Conservation (phyloP, 2,113 vertebrate genomes). For the Xenotilapia leptura region DNA sequence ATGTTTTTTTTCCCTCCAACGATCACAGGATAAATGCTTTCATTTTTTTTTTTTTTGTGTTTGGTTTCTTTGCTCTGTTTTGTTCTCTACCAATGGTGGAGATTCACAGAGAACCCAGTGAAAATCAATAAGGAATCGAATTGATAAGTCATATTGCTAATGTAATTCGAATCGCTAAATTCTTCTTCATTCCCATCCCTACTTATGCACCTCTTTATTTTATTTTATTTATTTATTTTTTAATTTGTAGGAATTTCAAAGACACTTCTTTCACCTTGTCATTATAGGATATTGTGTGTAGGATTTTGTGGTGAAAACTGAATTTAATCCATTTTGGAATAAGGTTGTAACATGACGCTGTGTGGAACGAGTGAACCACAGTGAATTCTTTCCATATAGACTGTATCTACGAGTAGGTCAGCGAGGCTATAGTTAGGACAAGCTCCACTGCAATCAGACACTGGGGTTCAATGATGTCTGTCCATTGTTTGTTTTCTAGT, state of each 20-base stretch:
- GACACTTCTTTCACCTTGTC: not conserved
- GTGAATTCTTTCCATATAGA: not conserved
- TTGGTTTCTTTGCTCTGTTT: not conserved
- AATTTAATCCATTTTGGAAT: not conserved
- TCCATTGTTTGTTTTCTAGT: not conserved
- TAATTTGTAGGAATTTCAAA: not conserved
- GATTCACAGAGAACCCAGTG: not conserved
- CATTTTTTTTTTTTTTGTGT: not conserved
- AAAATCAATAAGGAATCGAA: not conserved
- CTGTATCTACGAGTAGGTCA: not conserved
- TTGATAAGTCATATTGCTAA: not conserved
- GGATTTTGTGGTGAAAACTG: not conserved
- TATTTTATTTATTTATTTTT: rapidly evolving
- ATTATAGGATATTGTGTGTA: not conserved
- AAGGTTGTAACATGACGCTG: not conserved
- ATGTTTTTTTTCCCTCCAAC: not conserved
- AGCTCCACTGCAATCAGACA: not conserved
- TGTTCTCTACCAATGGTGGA: not conserved
- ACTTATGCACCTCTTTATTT: not conserved
- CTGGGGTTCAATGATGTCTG: not conserved
- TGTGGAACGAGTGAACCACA: not conserved
- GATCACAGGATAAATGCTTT: not conserved
- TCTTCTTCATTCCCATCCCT: not conserved
- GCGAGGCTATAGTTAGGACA: not conserved
- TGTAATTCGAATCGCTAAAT: not conserved